These are phyloP conservation scores for Halocynthia aurantium DNA, from an alignment of 23 tunicate species.

Conservation along the genomic window DNA sequence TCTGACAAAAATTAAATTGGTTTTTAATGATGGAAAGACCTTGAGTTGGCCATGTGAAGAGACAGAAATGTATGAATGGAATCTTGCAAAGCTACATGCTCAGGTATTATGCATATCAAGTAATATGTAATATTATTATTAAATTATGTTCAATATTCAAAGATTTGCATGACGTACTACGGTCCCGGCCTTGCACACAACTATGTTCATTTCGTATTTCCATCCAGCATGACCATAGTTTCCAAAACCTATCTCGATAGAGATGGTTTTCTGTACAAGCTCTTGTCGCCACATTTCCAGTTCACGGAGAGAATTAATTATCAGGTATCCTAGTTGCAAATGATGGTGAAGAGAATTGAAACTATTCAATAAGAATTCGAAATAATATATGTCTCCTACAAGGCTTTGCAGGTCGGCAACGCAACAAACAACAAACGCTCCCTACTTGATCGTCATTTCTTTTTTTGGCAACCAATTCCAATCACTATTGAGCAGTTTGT, in stretches of 20 bases:
- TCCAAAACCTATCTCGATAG: constrained; percentile 31
- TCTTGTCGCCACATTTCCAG: constrained; percentile 49
- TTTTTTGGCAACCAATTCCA: constrained; percentile 68
- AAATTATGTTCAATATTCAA: neutral
- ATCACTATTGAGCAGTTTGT: constrained; percentile 59
- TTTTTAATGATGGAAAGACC: constrained; percentile 31
- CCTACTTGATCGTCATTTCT: constrained; percentile 37
- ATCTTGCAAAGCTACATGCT: constrained; percentile 65
- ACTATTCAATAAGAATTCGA: no score
- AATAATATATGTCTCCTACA: neutral
- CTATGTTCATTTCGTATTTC: constrained; percentile 83
- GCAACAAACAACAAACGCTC: constrained; percentile 65
- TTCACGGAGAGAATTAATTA: constrained; percentile 70
- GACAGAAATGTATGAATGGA: constrained; percentile 28
- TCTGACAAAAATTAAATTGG: constrained; percentile 38
- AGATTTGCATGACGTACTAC: constrained; percentile 60
- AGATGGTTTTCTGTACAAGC: constrained; percentile 30
- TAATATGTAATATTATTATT: neutral
- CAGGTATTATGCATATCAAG: constrained; percentile 26
- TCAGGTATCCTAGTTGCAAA: constrained; percentile 38
- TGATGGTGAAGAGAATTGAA: neutral
- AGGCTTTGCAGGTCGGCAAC: constrained; percentile 61
- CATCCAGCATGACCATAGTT: constrained; percentile 35
- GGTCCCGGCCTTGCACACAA: constrained; percentile 75
- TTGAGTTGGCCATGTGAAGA: constrained; percentile 23